Evolutionary conservation across 1,140 invertebrate species (phyloP), one percentile per base, ranked within the genome.

Genomic region (Brachystomella parvula): DNA sequence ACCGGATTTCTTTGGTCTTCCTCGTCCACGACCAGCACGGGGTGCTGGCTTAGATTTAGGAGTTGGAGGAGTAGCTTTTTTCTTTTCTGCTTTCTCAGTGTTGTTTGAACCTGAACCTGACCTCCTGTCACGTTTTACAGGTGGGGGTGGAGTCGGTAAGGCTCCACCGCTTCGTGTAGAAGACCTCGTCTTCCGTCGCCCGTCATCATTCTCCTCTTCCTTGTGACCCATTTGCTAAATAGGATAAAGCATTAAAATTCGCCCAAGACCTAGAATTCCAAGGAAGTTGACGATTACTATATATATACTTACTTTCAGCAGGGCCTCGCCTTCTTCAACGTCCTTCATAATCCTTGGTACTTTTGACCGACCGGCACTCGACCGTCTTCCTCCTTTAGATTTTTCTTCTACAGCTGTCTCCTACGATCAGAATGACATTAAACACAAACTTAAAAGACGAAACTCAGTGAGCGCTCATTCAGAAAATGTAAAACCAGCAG

Each of bases 271-370:
- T n/a, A 59, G 33, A 60, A 59, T 19, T 63, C 53, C 63, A 30
- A 68, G 39, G 2, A 61, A 32, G 44, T 33, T 21, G 9, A 39
- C 12, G 26, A 65, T 29, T 59, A 24, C 3, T 3, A 26, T 44
- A 30, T 29, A 3, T 60, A 58, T 44, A 9, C 60, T 17, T 63
- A 71, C 70, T 49, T 72, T 69, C 19, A 72, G 57, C 19, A 72
- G 28, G 9, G 71, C 71, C 67, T 72, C 66, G 59, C 71, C 71
- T 64, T 72, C 71, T 67, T 72, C 67, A 21, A 72, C 71, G 33
- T 69, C 71, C 29, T 72, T 72, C 71, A 72, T 72, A 57, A 72
- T 72, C 56, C 68, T 26, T 3, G 67, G 67, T 17, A 72, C 58
- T 63, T 68, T 69, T 24, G 64, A 67, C 47, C 64, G 35, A 26